These are phyloP conservation scores for Hesperia comma DNA, from an alignment of 2,888 invertebrate genomes.

Conservation along the genomic window DNA sequence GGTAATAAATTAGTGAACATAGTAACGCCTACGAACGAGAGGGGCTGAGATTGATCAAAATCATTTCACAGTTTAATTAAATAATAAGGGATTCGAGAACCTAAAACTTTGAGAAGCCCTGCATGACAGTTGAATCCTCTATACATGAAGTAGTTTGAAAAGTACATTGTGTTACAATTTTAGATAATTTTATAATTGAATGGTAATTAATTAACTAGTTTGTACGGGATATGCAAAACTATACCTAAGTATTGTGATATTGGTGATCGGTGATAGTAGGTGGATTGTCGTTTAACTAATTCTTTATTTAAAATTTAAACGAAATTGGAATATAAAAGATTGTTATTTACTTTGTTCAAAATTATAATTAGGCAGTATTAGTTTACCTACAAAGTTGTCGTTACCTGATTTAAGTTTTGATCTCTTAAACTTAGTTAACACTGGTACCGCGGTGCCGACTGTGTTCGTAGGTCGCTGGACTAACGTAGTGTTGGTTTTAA, in stretches of 20 bases:
- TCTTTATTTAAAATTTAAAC: constrained; percentile 43
- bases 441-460: constrained; percentile 18
- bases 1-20: too few relatives aligned
- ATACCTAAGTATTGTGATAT: constrained; percentile 56
- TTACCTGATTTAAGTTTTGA: constrained; percentile 81
- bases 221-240: constrained; percentile 37
- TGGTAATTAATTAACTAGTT: constrained; percentile 41
- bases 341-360: constrained; percentile 46
- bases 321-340: constrained; percentile 35
- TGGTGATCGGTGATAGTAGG: constrained; percentile 67
- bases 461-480: constrained; percentile 53
- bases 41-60: too few relatives aligned
- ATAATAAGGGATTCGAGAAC: too few relatives aligned
- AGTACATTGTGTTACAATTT: constrained; percentile 11
- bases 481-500: constrained; percentile 56
- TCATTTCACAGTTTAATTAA: too few relatives aligned
- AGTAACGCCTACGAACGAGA: too few relatives aligned
- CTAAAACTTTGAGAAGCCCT: too few relatives aligned
- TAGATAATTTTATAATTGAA: constrained; percentile 27
- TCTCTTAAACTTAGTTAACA: constrained; percentile 77
- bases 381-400: constrained; percentile 53
- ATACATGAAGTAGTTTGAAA: constrained; percentile 12
- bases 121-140: neutral
- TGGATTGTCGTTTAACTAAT: constrained; percentile 50
- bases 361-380: constrained; percentile 37